Percentiles rank a stretch among this genome's conserved stretches.
phyloP scores from a whole-genome alignment of 2,888 invertebrate genomes.

The Proisotoma minuta region DNA sequence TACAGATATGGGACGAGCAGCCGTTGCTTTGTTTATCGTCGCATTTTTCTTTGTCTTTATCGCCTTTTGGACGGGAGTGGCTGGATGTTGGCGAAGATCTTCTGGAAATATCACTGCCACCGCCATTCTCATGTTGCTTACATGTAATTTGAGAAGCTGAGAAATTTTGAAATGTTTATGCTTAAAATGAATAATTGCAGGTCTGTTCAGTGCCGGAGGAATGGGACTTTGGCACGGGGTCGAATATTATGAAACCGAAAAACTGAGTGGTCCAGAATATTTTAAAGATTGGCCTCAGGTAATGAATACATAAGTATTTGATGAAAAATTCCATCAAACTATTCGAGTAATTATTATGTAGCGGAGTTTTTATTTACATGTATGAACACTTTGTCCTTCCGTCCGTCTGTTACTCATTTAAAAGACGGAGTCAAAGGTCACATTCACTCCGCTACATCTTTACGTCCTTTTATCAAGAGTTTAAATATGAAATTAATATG shows the following conservation, averaged over 20 bases:
- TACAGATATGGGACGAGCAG: constrained; percentile 80
- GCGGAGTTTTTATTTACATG: background rate
- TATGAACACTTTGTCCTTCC: too few species aligned
- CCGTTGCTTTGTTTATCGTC: constrained; percentile 87
- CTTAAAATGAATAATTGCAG: constrained; percentile 52
- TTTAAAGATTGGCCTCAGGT: constrained; percentile 73
- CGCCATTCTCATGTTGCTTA: constrained; percentile 80
- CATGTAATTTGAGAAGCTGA: constrained; percentile 60
- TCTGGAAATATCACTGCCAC: constrained; percentile 90
- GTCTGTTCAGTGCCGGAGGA: constrained; percentile 82
- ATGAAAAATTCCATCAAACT: background rate
- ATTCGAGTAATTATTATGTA: background rate
- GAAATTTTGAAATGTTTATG: background rate
- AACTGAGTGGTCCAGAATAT: constrained; percentile 85
- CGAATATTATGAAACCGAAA: constrained; percentile 91
- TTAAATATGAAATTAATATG: too few species aligned
- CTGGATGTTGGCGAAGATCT: constrained; percentile 94
- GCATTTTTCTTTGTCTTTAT: constrained; percentile 86
- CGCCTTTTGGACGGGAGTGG: constrained; percentile 91
- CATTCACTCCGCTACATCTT: too few species aligned
- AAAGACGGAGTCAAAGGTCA: too few species aligned
- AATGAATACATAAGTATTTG: constrained; percentile 22
- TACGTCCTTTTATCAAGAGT: too few species aligned
- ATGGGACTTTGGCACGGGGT: constrained; percentile 96
- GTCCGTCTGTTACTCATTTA: too few species aligned